Percentiles rank a stretch among this genome's conserved stretches.
These are phyloP conservation scores for Perdita meconis DNA, from an alignment of 2,888 invertebrate species.

Conservation along the genomic window DNA sequence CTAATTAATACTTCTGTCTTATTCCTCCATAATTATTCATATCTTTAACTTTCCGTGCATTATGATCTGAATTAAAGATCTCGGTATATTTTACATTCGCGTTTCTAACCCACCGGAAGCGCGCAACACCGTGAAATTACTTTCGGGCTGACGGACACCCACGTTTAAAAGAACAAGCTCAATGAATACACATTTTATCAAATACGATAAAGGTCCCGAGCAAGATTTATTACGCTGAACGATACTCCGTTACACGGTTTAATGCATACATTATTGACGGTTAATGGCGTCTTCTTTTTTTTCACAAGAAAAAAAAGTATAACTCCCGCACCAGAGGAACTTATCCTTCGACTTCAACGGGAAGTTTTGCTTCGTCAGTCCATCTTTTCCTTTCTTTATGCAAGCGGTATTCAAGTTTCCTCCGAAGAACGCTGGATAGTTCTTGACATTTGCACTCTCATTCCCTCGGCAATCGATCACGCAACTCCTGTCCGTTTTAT, in stretches of 20 bases:
- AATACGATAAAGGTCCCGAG: background rate
- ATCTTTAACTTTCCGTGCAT: no score
- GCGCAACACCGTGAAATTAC: constrained; percentile 21
- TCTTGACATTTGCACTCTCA: constrained; percentile 12
- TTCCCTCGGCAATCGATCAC: constrained; percentile 32
- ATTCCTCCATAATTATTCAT: no score
- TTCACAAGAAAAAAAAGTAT: background rate
- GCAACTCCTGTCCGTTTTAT: constrained; percentile 15
- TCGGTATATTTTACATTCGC: background rate
- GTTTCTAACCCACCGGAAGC: background rate
- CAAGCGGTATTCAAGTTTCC: constrained; percentile 2
- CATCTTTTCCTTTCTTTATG: background rate
- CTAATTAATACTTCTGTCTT: no score
- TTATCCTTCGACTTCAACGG: background rate
- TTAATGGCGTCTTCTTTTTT: background rate
- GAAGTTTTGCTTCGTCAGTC: background rate
- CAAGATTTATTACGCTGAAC: background rate
- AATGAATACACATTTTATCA: background rate
- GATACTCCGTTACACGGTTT: background rate
- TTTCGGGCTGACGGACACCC: background rate
- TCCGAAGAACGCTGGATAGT: constrained; percentile 5
- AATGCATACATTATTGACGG: background rate
- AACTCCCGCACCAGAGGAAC: background rate
- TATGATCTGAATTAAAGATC: background rate
- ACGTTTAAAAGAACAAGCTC: background rate